phyloP scores from a whole-genome alignment of 2,113 vertebrate genomes.

The Mastomys natalensis region DNA sequence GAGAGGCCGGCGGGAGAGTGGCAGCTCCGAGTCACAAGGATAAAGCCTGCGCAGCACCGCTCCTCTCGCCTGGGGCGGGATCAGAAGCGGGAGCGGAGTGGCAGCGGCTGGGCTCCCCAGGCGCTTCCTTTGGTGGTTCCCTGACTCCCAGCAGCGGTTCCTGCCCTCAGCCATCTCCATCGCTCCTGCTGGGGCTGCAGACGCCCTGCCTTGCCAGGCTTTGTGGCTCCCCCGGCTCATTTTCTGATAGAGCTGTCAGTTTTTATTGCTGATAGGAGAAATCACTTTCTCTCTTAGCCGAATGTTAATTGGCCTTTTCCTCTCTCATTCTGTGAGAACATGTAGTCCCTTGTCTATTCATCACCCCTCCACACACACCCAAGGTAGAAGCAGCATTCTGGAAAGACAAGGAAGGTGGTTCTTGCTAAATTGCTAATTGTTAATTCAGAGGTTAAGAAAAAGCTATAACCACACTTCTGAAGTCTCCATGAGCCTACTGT shows the following conservation, averaged over 20 bases:
- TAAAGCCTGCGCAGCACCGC: not conserved
- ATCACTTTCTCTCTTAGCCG: conserved; percentile 60
- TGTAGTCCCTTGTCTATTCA: not conserved
- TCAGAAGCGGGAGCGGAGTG: not conserved
- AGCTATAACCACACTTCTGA: rapidly evolving
- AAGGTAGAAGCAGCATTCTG: not conserved
- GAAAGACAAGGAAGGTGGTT: conserved; percentile 31
- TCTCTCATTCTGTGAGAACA: not conserved
- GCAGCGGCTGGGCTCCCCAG: not conserved
- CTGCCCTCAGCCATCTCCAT: not conserved
- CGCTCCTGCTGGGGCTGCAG: not conserved
- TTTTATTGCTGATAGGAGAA: conserved; percentile 67
- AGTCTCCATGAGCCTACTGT: not conserved
- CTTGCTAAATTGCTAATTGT: conserved; percentile 13
- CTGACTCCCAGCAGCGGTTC: not conserved
- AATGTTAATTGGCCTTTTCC: conserved; percentile 66
- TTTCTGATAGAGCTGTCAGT: conserved; percentile 70
- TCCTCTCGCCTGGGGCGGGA: not conserved
- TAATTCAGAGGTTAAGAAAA: conserved; percentile 43
- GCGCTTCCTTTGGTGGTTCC: not conserved
- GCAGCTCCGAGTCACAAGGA: not conserved
- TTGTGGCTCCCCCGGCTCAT: conserved; percentile 26
- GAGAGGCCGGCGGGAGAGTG: not conserved
- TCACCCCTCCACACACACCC: too few species aligned
- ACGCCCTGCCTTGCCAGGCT: not conserved